Base-by-base conservation (phyloP, 2,888 invertebrate genomes). In the Clanis bilineata region DNA sequence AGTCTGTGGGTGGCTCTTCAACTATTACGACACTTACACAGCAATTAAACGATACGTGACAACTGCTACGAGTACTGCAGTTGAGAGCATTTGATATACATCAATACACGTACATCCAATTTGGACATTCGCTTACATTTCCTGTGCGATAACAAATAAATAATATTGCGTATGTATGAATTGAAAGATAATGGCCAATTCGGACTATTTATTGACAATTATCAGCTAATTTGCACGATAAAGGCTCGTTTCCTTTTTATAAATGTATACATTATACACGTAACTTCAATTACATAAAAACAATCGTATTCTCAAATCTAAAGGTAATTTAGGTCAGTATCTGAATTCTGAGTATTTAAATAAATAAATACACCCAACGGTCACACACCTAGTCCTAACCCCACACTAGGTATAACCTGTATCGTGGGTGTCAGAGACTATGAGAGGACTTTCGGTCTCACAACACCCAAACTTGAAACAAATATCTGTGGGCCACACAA, bases 11-110 rank as follows among this genome's bases (percentile, higher is more conserved):
- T 77, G 67, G 66, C 64, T 70, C 66, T 65, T 65, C 62, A 63
- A 66, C 65, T 71, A 71, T 85, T 83, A 77, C 82, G 70, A 83
- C 82, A 85, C 73, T 75, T 78, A 74, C 72, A 77, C 70, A 71
- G 73, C 75, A 80, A 83, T 83, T 79, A 82, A 73, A 67, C 69
- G 68, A 73, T 69, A 80, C 80, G 81, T 83, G 82, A 75, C 74
- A 70, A 69, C 68, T 68, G 73, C 70, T 63, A 67, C 72, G 76
- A 81, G 73, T 74, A 75, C 70, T n/a, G 38, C 38, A 15, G 36
- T 28, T 45, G 15, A 32, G 25, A 3, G 28, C 15, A 38, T 51
- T 41, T 28, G 39, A 58, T 51, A 39, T 51, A 51, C 15, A 51
- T 51, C 51, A n/a, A n/a, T 51, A 47, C 25, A 51, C 7, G 47